Conservation (phyloP, 2,797 vertebrate genomes). For the Knipowitschia caucasica region DNA sequence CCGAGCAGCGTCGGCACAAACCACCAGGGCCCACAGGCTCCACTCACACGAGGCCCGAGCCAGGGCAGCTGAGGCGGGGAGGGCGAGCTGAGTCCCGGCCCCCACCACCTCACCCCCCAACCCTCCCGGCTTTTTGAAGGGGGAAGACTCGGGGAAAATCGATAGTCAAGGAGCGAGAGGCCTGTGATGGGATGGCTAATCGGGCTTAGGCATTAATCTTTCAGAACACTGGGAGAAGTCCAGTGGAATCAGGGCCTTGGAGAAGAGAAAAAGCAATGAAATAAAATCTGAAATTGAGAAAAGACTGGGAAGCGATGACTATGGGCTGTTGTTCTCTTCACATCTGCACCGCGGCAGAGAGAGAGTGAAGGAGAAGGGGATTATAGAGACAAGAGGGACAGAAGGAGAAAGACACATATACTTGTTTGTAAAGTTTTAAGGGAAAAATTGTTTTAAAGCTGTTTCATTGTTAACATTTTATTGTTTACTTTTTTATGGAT, state of each 20-base stretch:
- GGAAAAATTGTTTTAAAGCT: no score
- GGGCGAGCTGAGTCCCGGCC: conserved; percentile 56
- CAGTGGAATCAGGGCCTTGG: conserved; percentile 58
- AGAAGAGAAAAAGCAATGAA: conserved; percentile 47
- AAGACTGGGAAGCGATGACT: conserved; percentile 11
- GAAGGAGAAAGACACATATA: no score
- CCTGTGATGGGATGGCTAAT: conserved; percentile 70
- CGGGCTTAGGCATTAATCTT: conserved; percentile 74
- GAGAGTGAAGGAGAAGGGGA: conserved; percentile 10
- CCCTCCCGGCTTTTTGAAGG: conserved; percentile 54
- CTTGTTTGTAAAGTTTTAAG: no score
- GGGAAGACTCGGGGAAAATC: conserved; percentile 67
- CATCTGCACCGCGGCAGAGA: conserved; percentile 13
- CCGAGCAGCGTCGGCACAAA: conserved; percentile 56
- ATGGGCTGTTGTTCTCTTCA: conserved; percentile 13
- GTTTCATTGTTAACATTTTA: no score
- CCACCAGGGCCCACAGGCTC: conserved; percentile 53
- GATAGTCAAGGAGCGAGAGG: conserved; percentile 61
- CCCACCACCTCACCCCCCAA: conserved; percentile 51
- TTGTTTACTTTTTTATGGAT: no score
- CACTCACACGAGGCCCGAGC: conserved; percentile 47
- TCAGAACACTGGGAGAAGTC: conserved; percentile 65
- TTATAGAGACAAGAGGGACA: conserved; percentile 14
- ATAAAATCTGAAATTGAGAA: conserved; percentile 25
- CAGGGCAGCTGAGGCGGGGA: conserved; percentile 45